Conservation (phyloP, 2,797 vertebrate species). For the Taeniopygia guttata region DNA sequence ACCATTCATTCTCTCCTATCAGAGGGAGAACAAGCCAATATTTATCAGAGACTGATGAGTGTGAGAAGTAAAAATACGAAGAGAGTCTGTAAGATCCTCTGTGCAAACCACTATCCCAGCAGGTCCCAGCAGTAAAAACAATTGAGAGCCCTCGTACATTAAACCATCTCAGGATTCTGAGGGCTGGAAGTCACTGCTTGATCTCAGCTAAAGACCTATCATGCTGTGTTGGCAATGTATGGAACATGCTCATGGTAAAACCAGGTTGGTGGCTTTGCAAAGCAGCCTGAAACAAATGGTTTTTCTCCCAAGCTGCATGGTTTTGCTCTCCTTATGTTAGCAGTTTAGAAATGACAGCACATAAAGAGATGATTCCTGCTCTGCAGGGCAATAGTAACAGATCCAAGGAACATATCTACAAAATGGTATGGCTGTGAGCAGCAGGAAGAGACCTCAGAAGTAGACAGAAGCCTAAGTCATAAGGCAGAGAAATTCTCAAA, state of each 20-base stretch:
- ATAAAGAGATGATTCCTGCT: not conserved
- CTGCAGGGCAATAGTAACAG: not conserved
- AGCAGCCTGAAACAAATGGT: not conserved
- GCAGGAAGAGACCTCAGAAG: not conserved
- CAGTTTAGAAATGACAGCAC: not conserved
- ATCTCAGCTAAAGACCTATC: not conserved
- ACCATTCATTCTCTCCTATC: not conserved
- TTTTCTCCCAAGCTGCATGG: not conserved
- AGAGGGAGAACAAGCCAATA: not conserved
- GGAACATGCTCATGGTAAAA: not conserved
- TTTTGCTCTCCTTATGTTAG: not conserved
- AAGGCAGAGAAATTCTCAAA: not conserved
- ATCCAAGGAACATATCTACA: not conserved
- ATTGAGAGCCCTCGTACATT: not conserved
- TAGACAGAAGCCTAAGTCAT: not conserved
- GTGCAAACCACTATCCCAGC: not conserved
- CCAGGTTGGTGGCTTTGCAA: not conserved
- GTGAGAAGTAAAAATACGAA: not conserved
- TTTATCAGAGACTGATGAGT: not conserved
- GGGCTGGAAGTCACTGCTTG: not conserved
- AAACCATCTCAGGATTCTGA: not conserved
- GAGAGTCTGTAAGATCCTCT: not conserved
- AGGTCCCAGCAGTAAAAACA: not conserved
- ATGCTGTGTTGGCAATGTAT: not conserved
- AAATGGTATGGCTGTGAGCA: not conserved